These are phyloP conservation scores for Scaptomyza pallida DNA, from an alignment of 1,140 invertebrate genomes.

Conservation along the genomic window DNA sequence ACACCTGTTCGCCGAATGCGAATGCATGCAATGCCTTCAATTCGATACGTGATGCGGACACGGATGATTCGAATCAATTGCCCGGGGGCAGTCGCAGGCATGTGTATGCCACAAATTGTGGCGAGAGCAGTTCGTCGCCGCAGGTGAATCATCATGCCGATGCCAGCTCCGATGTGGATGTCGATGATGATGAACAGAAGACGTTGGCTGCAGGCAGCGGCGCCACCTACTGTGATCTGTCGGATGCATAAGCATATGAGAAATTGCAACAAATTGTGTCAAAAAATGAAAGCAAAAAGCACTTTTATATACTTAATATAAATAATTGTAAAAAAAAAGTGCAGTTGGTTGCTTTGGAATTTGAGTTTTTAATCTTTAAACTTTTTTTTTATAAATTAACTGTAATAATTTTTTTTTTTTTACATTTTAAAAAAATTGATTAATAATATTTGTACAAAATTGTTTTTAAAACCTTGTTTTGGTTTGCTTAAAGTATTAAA, in stretches of 20 bases:
- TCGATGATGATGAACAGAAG: conserved; percentile 74
- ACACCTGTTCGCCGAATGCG: conserved; percentile 79
- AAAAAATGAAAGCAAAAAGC: conserved; percentile 46
- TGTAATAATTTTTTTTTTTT: no score
- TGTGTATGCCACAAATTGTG: conserved; percentile 82
- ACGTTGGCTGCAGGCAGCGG: conserved; percentile 39
- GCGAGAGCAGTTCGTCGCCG: conserved; percentile 77
- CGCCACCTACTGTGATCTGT: conserved; percentile 73
- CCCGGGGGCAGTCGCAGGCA: conserved; percentile 64
- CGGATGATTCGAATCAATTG: conserved; percentile 78
- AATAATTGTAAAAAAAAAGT: conserved; percentile 10
- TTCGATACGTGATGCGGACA: conserved; percentile 81
- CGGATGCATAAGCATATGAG: conserved; percentile 64
- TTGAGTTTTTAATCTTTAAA: background rate
- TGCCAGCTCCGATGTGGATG: conserved; percentile 50
- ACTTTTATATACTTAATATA: no score
- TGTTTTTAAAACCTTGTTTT: no score
- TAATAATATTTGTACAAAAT: no score
- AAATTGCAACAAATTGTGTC: conserved; percentile 51
- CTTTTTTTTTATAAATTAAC: background rate
- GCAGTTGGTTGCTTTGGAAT: background rate
- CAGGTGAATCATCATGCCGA: conserved; percentile 80
- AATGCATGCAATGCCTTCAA: conserved; percentile 79
- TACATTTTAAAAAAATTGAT: no score
- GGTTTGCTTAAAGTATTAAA: no score